phyloP scores from a whole-genome alignment of 1,140 invertebrate species.

The Bicyclus anynana region DNA sequence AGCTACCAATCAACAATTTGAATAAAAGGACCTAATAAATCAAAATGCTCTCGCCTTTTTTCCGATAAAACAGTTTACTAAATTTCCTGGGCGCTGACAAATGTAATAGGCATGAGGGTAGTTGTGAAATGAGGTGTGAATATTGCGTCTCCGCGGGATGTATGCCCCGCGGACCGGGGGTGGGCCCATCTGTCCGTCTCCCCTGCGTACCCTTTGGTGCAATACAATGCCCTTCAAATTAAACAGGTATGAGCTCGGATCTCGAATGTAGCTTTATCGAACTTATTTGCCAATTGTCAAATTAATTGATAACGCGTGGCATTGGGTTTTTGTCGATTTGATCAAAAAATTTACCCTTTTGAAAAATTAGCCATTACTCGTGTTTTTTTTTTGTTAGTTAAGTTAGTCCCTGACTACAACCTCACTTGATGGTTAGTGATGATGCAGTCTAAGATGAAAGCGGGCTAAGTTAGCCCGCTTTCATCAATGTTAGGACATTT shows the following conservation, averaged over 20 bases:
- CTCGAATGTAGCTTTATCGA: constrained; percentile 20
- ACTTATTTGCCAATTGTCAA: constrained; percentile 18
- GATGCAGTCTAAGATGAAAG: too few relatives aligned
- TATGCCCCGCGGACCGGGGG: constrained; percentile 26
- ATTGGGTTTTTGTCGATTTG: background rate
- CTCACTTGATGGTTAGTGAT: too few relatives aligned
- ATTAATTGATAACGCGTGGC: constrained; percentile 22
- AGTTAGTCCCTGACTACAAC: too few relatives aligned
- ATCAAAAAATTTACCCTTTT: background rate
- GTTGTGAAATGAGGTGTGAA: constrained; percentile 73
- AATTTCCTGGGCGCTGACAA: constrained; percentile 42
- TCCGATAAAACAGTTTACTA: constrained; percentile 1
- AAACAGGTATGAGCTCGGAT: constrained; percentile 46
- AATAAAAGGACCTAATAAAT: background rate
- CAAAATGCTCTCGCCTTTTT: background rate
- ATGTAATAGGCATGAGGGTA: constrained; percentile 54
- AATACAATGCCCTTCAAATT: constrained; percentile 44
- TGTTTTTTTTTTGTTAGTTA: too few relatives aligned
- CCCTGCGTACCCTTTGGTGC: constrained; percentile 38
- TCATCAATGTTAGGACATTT: too few relatives aligned
- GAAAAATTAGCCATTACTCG: too few relatives aligned
- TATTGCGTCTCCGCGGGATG: constrained; percentile 63
- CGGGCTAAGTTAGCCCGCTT: too few relatives aligned
- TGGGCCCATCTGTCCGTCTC: constrained; percentile 44
- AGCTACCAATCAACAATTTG: too few relatives aligned